Conservation (phyloP, 2,888 invertebrate genomes). For the Andrena marginata region DNA sequence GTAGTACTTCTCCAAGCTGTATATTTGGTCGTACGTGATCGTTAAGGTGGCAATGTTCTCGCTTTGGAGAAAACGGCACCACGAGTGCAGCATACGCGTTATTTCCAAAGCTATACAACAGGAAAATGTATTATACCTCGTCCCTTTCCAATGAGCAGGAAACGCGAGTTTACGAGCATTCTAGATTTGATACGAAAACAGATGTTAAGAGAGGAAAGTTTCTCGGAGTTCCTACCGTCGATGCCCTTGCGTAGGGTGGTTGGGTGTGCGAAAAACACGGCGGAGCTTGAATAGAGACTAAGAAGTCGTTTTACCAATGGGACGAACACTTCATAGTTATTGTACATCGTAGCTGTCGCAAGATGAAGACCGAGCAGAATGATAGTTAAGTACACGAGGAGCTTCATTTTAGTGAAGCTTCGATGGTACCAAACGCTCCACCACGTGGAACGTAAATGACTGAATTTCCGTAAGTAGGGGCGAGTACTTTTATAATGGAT, state of each 20-base stretch:
- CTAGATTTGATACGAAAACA: not conserved
- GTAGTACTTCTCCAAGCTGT: not conserved
- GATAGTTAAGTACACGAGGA: conserved; percentile 2
- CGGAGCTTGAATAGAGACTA: conserved; percentile 34
- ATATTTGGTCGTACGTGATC: conserved; percentile 15
- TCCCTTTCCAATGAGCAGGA: no score
- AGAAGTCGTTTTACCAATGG: conserved; percentile 42
- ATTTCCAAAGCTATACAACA: conserved; percentile 28
- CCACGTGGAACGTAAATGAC: conserved; percentile 21
- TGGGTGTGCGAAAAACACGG: conserved; percentile 38
- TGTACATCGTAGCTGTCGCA: not conserved
- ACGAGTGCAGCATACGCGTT: conserved; percentile 16
- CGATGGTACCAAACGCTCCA: not conserved
- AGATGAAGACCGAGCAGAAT: conserved; percentile 9
- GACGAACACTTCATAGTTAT: not conserved
- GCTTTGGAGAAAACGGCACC: conserved; percentile 33
- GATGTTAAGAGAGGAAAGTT: not conserved
- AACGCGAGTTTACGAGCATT: no score
- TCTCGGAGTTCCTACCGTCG: conserved; percentile 16
- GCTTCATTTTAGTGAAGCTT: conserved; percentile 9
- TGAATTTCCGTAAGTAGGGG: conserved; percentile 12
- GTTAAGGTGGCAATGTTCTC: conserved; percentile 30
- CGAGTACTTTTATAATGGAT: conserved; percentile 30
- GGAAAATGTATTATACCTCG: not conserved
- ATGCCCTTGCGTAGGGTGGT: not conserved